A percentile compares a stretch with the other conserved stretches of the same genome.
Conservation (phyloP, 1,140 invertebrate genomes). For the Drosophila oshimai region DNA sequence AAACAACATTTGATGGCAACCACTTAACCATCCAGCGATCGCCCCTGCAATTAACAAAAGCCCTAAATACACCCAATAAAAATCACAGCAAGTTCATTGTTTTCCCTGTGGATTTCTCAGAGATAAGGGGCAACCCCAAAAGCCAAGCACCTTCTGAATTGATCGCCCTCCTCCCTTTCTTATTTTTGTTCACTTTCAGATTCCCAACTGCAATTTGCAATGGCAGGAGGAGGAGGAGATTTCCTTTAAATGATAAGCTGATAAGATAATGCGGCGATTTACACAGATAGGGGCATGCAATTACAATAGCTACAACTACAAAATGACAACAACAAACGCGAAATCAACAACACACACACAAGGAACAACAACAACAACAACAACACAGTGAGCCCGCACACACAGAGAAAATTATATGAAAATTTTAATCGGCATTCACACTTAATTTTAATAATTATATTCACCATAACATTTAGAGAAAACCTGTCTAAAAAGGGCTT, state of each 20-base stretch:
- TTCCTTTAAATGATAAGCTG: slow-evolving; percentile 51
- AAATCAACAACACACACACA: not conserved
- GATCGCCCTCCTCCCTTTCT: not conserved
- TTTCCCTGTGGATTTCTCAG: not conserved
- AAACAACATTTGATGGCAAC: no score
- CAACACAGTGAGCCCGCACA: slow-evolving; percentile 1
- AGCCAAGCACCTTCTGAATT: slow-evolving; percentile 5
- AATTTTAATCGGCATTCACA: not conserved
- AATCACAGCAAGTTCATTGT: slow-evolving; percentile 18
- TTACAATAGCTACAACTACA: slow-evolving; percentile 34
- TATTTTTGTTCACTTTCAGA: not conserved
- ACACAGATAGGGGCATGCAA: slow-evolving; percentile 43
- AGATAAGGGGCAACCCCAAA: slow-evolving; percentile 32
- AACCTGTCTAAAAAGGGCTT: slow-evolving; percentile 14
- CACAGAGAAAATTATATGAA: not conserved
- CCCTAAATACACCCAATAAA: slow-evolving; percentile 9
- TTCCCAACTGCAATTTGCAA: slow-evolving; percentile 25
- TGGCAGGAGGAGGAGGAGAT: not conserved
- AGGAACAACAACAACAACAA: not conserved
- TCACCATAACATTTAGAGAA: slow-evolving; percentile 59
- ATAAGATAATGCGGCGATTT: slow-evolving; percentile 58
- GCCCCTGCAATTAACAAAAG: slow-evolving; percentile 6
- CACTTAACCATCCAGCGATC: not conserved
- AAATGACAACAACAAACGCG: slow-evolving; percentile 5
- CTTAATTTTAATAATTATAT: slow-evolving; percentile 29